Conservation (phyloP, 2,888 invertebrate species). For the Melanotus villosus region DNA sequence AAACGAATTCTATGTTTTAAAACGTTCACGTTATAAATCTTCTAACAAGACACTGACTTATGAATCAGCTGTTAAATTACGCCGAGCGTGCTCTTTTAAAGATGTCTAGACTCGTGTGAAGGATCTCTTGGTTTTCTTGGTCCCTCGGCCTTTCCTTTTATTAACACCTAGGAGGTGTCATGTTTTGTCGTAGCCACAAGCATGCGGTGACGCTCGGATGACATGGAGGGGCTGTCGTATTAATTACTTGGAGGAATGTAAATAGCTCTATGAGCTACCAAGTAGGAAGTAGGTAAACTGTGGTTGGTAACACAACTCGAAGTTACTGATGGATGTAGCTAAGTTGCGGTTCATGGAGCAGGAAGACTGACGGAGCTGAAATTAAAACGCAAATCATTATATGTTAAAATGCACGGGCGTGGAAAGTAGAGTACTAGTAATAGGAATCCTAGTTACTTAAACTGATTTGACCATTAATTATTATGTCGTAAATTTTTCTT, state of each 20-base stretch:
- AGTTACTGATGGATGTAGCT: conserved; percentile 17
- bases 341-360: conserved; percentile 25
- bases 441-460: no score
- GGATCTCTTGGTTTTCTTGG: neutral
- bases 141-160: neutral
- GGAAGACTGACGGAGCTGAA: conserved; percentile 14
- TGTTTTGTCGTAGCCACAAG: neutral
- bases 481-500: no score
- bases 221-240: conserved; percentile 9
- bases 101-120: conserved; percentile 6
- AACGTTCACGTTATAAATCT: conserved; percentile 9
- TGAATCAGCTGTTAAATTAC: conserved; percentile 25
- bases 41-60: conserved; percentile 10
- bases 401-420: neutral
- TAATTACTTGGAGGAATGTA: conserved; percentile 11
- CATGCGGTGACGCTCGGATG: neutral
- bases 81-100: conserved; percentile 3
- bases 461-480: no score
- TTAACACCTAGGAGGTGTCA: conserved; percentile 18
- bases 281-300: conserved; percentile 15
- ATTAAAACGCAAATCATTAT: conserved; percentile 21
- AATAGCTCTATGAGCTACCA: conserved; percentile 8
- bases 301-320: conserved; percentile 5
- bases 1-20: neutral
- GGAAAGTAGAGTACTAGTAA: conserved; percentile 4